phyloP scores from a whole-genome alignment of 2,113 vertebrate genomes.

The Notechis scutatus region DNA sequence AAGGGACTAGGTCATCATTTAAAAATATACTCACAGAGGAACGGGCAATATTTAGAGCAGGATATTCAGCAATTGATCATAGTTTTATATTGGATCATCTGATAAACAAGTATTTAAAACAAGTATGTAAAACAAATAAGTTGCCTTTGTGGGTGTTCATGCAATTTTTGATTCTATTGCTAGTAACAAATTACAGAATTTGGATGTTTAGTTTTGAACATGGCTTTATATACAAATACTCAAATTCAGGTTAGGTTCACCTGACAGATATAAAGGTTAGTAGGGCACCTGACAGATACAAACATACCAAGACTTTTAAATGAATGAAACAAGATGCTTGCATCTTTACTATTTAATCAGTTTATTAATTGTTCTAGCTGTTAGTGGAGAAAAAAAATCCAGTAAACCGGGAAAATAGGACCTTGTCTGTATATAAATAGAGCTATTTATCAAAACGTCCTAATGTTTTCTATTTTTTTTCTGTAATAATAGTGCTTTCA shows the following conservation, averaged over 20 bases:
- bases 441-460: neutral
- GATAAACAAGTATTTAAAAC: neutral
- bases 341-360: no score
- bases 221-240: neutral
- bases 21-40: neutral
- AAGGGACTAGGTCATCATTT: neutral
- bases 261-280: no score
- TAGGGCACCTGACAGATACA: neutral
- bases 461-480: neutral
- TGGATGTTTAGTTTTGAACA: neutral
- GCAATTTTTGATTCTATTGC: neutral
- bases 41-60: neutral
- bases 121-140: neutral
- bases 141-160: neutral
- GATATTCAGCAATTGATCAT: neutral
- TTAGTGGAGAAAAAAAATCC: no score
- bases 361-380: no score
- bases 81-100: neutral
- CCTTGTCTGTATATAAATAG: neutral
- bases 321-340: neutral
- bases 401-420: no score
- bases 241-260: neutral
- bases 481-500: neutral
- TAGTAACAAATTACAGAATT: neutral
- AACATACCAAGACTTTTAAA: neutral